Percentiles rank a stretch among this genome's conserved stretches.
These are phyloP conservation scores for Chelonoidis abingdonii DNA, from an alignment of 2,113 vertebrate genomes.

Conservation along the genomic window DNA sequence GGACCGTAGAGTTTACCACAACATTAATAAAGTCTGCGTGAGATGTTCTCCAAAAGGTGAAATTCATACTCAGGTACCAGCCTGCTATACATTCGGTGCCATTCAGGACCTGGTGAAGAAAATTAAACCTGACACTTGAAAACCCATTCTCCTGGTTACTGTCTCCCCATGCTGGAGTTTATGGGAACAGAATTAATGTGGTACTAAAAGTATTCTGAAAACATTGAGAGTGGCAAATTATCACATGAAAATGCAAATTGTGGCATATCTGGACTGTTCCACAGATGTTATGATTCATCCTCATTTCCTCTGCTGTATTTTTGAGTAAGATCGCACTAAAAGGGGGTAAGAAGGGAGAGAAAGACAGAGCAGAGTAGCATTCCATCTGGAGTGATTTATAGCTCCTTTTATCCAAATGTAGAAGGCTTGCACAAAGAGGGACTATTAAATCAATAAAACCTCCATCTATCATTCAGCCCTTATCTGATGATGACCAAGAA, in stretches of 20 bases:
- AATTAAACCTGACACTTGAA: conserved; percentile 9
- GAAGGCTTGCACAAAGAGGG: conserved; percentile 47
- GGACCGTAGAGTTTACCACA: accelerated
- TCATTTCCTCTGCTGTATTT: conserved; percentile 65
- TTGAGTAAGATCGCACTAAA: conserved; percentile 70
- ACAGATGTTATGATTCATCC: conserved; percentile 77
- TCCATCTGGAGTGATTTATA: conserved; percentile 76
- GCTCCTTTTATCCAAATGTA: conserved; percentile 73
- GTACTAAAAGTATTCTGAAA: conserved; percentile 76
- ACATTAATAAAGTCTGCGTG: not conserved
- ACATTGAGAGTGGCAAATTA: conserved; percentile 58
- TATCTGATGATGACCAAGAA: conserved; percentile 38
- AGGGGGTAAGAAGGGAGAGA: not conserved
- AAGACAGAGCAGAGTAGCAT: conserved; percentile 13
- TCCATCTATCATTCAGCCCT: conserved; percentile 47
- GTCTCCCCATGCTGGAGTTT: not conserved
- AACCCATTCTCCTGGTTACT: conserved; percentile 16
- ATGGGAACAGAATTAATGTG: conserved; percentile 65
- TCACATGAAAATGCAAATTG: conserved; percentile 75
- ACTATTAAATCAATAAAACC: conserved; percentile 72
- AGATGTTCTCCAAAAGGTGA: not conserved
- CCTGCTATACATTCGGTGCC: not conserved
- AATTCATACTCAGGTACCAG: not conserved
- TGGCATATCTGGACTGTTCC: conserved; percentile 73
- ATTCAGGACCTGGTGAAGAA: not conserved